Conservation (phyloP, 2,888 invertebrate species). For the Ganaspis brasiliensis region DNA sequence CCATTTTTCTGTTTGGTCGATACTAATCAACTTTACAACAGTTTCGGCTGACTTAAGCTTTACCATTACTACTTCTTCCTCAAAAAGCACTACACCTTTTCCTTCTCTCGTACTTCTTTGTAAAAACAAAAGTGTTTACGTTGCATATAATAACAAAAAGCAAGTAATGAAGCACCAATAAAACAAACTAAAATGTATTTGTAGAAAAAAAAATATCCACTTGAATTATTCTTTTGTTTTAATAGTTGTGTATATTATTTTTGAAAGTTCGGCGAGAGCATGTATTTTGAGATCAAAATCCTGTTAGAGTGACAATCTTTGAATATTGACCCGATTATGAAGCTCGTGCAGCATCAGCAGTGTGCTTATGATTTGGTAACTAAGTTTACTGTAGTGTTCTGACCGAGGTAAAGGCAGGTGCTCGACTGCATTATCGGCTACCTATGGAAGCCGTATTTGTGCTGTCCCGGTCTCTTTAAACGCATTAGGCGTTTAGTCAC, state of each 20-base stretch:
- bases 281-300: not conserved
- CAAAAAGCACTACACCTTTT: not conserved
- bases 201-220: not conserved
- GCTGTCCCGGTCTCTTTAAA: constrained; percentile 71
- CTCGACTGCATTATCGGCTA: constrained; percentile 62
- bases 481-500: constrained; percentile 76
- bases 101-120: not conserved
- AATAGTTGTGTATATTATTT: not conserved
- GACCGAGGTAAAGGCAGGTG: constrained; percentile 65
- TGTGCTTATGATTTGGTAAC: constrained; percentile 53
- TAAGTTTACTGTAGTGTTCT: constrained; percentile 53
- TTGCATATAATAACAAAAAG: too few relatives aligned
- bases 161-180: too few relatives aligned
- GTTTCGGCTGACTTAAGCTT: constrained; percentile 24
- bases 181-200: too few relatives aligned
- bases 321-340: constrained; percentile 14
- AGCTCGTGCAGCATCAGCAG: not conserved
- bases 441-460: constrained; percentile 72
- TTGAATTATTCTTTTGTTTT: not conserved
- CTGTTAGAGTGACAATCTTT: not conserved
- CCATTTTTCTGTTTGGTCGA: constrained; percentile 69
- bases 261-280: not conserved
- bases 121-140: too few relatives aligned
- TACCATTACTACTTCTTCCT: not conserved
- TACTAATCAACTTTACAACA: constrained; percentile 56